phyloP scores from a whole-genome alignment of 2,113 vertebrate species.

The Dicaeum eximium region DNA sequence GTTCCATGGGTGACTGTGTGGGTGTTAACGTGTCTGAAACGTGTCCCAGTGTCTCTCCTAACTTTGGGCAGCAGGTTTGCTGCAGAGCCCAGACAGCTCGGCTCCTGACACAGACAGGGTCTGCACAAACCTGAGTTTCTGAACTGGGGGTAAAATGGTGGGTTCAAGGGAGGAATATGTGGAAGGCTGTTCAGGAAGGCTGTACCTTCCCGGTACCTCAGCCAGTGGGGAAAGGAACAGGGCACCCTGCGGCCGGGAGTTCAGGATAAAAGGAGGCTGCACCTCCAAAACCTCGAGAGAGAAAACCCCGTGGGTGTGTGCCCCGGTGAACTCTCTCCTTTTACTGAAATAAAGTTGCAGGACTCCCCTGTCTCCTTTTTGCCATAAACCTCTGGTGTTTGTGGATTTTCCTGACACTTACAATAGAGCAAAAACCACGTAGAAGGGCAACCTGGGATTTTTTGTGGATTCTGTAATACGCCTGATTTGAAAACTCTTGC shows the following conservation, averaged over 20 bases:
- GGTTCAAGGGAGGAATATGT: too few relatives aligned
- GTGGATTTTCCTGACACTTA: too few relatives aligned
- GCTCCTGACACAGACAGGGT: neutral
- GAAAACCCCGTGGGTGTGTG: neutral
- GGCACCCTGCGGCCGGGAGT: accelerated
- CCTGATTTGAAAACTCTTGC: neutral
- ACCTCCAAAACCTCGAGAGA: neutral
- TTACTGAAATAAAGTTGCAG: neutral
- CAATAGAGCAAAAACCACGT: neutral
- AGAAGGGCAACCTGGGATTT: neutral
- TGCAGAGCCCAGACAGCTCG: neutral
- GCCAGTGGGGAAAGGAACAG: neutral
- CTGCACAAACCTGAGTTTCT: neutral
- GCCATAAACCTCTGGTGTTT: neutral
- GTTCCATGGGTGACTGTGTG: neutral
- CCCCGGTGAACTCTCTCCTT: neutral
- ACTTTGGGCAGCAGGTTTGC: neutral
- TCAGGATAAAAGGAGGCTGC: neutral
- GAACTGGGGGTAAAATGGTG: accelerated
- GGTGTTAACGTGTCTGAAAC: neutral
- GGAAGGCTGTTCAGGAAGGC: neutral
- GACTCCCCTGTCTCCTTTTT: neutral
- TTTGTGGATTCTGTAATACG: neutral
- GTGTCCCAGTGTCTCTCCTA: neutral
- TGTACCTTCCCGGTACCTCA: neutral